These are phyloP conservation scores for Peromyscus aztecus DNA, from an alignment of 2,797 vertebrate genomes.

Conservation along the genomic window DNA sequence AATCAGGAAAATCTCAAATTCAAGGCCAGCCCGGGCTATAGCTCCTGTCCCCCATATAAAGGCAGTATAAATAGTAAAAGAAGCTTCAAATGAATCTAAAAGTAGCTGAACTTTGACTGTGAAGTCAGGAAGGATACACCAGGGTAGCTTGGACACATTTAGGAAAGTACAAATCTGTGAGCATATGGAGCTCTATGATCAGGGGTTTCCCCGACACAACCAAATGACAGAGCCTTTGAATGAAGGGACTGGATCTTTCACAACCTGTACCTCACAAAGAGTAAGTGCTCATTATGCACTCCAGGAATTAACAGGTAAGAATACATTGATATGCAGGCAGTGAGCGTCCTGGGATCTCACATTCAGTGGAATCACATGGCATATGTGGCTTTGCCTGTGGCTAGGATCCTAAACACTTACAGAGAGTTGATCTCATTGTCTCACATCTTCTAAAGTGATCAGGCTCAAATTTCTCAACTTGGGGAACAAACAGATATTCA, in stretches of 20 bases:
- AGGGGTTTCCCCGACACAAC: neutral
- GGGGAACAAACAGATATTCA: conserved; percentile 35
- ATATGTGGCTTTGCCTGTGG: conserved; percentile 1
- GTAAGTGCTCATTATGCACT: neutral
- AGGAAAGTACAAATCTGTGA: neutral
- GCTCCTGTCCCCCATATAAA: neutral
- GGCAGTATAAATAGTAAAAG: neutral
- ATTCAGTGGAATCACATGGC: neutral
- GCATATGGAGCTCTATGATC: neutral
- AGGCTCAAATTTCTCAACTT: conserved; percentile 32
- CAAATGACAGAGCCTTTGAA: neutral
- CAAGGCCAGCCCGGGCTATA: neutral
- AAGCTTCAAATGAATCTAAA: conserved; percentile 25
- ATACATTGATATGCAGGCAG: neutral
- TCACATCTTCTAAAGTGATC: neutral
- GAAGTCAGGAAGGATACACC: neutral
- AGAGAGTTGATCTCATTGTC: conserved; percentile 51
- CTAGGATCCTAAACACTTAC: conserved; percentile 68
- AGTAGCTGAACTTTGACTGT: neutral
- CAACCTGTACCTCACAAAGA: neutral
- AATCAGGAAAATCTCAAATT: neutral
- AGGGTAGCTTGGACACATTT: neutral
- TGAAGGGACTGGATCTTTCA: neutral
- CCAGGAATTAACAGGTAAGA: neutral
- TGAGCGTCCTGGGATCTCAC: conserved; percentile 17